Evolutionary conservation across 2,797 vertebrate genomes (phyloP).

Genomic region (Crax fasciolata): DNA sequence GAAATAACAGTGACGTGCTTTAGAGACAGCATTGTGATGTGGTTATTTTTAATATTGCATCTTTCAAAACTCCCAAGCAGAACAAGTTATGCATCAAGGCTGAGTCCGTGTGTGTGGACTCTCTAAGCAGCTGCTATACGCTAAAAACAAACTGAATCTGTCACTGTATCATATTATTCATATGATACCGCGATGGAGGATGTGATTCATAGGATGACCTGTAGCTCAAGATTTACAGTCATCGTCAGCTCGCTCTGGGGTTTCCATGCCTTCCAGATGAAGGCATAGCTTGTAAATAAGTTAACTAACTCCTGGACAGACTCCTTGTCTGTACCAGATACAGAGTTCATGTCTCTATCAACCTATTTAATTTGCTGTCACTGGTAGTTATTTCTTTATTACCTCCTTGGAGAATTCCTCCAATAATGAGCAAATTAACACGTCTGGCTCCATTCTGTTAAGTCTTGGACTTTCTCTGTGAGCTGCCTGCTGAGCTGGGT

Average conservation of each 20-base stretch:
- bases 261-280: neutral
- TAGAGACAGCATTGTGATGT: neutral
- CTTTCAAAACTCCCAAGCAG: neutral
- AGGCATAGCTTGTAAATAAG: neutral
- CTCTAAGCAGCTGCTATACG: neutral
- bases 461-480: neutral
- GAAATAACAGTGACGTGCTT: neutral
- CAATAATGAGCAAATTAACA: neutral
- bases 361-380: neutral
- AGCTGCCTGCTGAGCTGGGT: neutral
- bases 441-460: neutral
- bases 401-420: neutral
- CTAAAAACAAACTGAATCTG: neutral
- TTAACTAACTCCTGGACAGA: neutral
- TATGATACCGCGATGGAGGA: neutral
- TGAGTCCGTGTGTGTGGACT: neutral
- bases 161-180: rapidly evolving
- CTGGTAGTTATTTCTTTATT: neutral
- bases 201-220: neutral
- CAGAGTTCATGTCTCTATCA: neutral
- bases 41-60: neutral
- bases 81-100: neutral
- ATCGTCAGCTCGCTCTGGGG: neutral
- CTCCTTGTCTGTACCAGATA: neutral
- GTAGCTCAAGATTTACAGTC: neutral